phyloP scores from a whole-genome alignment of 2,797 vertebrate species.

The Girardinus metallicus region DNA sequence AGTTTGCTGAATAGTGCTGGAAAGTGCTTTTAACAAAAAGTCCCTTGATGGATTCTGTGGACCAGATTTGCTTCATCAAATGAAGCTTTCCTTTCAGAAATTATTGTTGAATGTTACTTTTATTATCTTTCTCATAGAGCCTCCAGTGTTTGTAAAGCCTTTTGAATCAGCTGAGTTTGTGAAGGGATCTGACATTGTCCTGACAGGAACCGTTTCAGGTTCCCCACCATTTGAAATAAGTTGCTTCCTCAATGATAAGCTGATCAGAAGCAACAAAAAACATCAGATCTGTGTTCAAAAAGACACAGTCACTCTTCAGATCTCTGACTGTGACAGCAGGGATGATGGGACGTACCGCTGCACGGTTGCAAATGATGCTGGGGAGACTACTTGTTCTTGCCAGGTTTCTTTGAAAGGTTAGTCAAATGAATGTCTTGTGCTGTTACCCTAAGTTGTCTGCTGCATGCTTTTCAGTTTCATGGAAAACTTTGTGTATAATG shows the following conservation, averaged over 20 bases:
- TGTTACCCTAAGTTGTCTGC: background rate
- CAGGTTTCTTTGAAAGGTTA: conserved; percentile 91
- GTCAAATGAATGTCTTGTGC: conserved; percentile 62
- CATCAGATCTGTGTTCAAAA: conserved; percentile 86
- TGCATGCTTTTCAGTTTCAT: conserved; percentile 21
- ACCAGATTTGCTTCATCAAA: conserved; percentile 25
- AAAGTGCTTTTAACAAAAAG: background rate
- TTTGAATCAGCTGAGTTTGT: conserved; percentile 89
- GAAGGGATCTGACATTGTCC: conserved; percentile 86
- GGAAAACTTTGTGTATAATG: background rate
- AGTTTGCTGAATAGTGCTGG: background rate
- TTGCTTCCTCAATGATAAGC: conserved; percentile 82
- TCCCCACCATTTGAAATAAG: conserved; percentile 91
- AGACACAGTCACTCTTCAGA: conserved; percentile 82
- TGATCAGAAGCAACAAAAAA: conserved; percentile 86
- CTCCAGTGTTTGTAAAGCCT: conserved; percentile 88
- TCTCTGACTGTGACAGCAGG: conserved; percentile 86
- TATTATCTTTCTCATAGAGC: conserved; percentile 79
- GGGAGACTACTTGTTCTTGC: conserved; percentile 87
- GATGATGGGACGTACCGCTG: conserved; percentile 90
- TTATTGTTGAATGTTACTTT: conserved; percentile 12
- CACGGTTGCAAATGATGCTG: conserved; percentile 88
- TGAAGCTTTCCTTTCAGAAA: background rate
- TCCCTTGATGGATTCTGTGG: conserved; percentile 21
- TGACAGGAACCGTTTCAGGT: conserved; percentile 89